Percentiles rank a stretch among this genome's conserved stretches.
Evolutionary conservation across 2,888 invertebrate species (phyloP).

Genomic region (Cerastis leucographa): DNA sequence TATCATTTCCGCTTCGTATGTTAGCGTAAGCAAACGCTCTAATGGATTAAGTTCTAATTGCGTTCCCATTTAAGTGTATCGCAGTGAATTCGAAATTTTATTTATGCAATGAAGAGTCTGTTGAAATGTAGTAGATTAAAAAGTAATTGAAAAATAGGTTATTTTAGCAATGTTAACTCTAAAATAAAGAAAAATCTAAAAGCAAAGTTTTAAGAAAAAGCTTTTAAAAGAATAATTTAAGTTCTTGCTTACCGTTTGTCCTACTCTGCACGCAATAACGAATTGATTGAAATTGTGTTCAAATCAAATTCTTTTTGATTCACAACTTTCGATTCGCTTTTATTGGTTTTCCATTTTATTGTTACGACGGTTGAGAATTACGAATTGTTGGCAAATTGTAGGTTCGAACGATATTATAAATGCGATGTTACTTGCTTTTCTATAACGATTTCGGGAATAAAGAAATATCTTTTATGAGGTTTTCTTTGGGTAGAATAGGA

Average conservation of each 20-base stretch:
- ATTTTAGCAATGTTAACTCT: constrained; percentile 8
- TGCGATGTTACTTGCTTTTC: constrained; percentile 26
- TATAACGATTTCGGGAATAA: constrained; percentile 11
- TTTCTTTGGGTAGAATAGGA: background rate
- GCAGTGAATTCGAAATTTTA: background rate
- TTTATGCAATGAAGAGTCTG: background rate
- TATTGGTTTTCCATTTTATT: constrained; percentile 79
- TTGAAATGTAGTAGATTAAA: background rate
- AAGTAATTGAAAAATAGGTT: background rate
- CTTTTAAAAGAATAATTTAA: constrained; percentile 41
- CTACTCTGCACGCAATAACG: constrained; percentile 68
- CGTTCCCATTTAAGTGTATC: background rate
- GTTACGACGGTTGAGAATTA: constrained; percentile 79
- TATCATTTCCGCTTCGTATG: constrained; percentile 13
- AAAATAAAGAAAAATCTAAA: background rate
- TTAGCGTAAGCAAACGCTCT: constrained; percentile 19
- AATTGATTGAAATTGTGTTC: constrained; percentile 77
- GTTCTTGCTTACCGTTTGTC: constrained; percentile 73
- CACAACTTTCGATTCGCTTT: constrained; percentile 81
- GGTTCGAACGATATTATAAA: constrained; percentile 44
- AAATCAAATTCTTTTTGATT: constrained; percentile 83
- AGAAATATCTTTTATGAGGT: constrained; percentile 36
- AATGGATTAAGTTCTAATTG: constrained; percentile 39
- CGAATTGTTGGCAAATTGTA: constrained; percentile 66
- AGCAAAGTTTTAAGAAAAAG: constrained; percentile 34